phyloP scores from a whole-genome alignment of 2,888 invertebrate species.

The Syrphus vitripennis region DNA sequence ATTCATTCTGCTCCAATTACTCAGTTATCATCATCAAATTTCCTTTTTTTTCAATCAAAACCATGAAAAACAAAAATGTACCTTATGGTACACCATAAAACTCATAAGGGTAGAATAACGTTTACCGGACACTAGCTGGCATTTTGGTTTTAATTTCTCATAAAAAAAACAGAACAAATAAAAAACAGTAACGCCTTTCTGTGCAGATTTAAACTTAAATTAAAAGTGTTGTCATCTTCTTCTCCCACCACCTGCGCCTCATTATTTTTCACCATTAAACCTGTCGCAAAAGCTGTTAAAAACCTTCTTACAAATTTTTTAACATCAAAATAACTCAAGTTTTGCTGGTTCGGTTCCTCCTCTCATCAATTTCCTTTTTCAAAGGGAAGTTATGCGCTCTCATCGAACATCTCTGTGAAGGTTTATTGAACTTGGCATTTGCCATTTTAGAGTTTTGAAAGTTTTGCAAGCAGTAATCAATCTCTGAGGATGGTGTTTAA shows the following conservation, averaged over 20 bases:
- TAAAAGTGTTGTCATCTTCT: not conserved
- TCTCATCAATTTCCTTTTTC: not conserved
- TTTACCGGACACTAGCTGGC: too few species aligned
- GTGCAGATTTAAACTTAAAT: not conserved
- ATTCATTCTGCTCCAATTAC: too few species aligned
- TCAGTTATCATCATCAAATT: too few species aligned
- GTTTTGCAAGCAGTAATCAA: conserved; percentile 28
- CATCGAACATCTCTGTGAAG: not conserved
- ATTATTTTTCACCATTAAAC: not conserved
- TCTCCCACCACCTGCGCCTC: not conserved
- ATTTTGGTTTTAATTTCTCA: too few species aligned
- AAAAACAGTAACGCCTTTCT: not conserved
- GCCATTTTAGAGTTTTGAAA: not conserved
- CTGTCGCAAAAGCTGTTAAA: not conserved
- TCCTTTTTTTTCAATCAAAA: too few species aligned
- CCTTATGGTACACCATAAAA: too few species aligned
- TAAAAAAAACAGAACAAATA: not conserved
- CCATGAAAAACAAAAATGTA: too few species aligned
- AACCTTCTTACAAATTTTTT: not conserved
- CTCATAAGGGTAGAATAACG: too few species aligned
- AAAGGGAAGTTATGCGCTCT: too few species aligned
- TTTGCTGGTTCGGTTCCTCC: not conserved
- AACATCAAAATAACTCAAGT: not conserved
- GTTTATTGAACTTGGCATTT: not conserved
- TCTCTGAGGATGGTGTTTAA: not conserved